Percentiles rank a stretch among this genome's conserved stretches.
phyloP scores from a whole-genome alignment of 2,888 invertebrate genomes.

The Vannuccia rotundouncinata region DNA sequence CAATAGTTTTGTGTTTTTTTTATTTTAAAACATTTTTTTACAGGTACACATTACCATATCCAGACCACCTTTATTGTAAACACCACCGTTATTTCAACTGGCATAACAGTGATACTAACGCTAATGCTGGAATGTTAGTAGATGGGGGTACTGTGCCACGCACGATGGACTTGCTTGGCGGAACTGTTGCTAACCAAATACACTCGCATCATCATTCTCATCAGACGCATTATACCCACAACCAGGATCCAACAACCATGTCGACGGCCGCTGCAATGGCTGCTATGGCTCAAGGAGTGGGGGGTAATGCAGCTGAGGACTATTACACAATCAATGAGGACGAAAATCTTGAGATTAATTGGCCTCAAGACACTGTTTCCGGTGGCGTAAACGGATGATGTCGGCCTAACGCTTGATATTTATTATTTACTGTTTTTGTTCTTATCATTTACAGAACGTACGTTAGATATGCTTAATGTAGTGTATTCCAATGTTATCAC shows the following conservation, averaged over 20 bases:
- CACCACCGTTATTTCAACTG: constrained; percentile 39
- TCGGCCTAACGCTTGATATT: not conserved
- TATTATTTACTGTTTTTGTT: not conserved
- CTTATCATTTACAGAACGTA: not conserved
- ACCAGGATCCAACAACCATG: constrained; percentile 24
- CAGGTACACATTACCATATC: constrained; percentile 37
- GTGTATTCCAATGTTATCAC: not conserved
- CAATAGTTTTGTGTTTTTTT: not conserved
- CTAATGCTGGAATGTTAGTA: not conserved
- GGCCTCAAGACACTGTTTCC: constrained; percentile 38
- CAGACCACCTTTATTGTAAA: constrained; percentile 39
- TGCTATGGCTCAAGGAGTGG: constrained; percentile 20
- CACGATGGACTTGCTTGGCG: constrained; percentile 1
- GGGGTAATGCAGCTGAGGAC: constrained; percentile 10
- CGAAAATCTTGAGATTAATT: constrained; percentile 40
- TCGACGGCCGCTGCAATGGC: constrained; percentile 10
- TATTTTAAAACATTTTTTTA: not conserved
- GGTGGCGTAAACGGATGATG: constrained; percentile 4
- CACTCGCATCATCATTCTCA: constrained; percentile 11
- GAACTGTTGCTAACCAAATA: not conserved
- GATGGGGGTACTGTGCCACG: constrained; percentile 18
- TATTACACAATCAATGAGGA: constrained; percentile 37
- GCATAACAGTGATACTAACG: constrained; percentile 33
- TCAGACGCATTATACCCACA: not conserved
- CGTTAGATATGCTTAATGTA: no score